Evolutionary conservation across 1,140 invertebrate species (phyloP), one percentile per base, ranked within the genome.

Genomic region (Ectropis grisescens): DNA sequence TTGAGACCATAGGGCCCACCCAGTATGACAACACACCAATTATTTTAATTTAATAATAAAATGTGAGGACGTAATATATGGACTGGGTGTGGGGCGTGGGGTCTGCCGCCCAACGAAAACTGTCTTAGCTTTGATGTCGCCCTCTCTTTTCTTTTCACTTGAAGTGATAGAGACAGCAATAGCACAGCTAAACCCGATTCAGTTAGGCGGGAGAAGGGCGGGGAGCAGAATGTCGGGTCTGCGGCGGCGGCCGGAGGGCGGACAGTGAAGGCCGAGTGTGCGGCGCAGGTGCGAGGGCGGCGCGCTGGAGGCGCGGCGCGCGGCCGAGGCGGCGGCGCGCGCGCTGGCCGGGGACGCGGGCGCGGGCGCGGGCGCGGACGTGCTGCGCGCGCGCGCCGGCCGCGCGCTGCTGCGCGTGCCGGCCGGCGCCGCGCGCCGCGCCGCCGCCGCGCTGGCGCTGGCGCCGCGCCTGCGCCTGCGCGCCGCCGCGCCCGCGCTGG

Each of bases 201-300:
- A n/a, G n/a, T n/a, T n/a, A n/a, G n/a, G n/a, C n/a, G n/a, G n/a
- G n/a, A n/a, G n/a, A n/a, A n/a, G n/a, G n/a, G n/a, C n/a, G 54
- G 41, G 6, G 42, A 48, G 24, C 16, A 15, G 6, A 43, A 49
- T 10, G 47, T 46, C 0, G 41, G 6, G 25, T 25, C 8, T 8
- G 38, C 14, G 2, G 29, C 11, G 14, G 42, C 16, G 10, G 41
- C 33, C 13, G 60, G 55, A 3, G 30, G 51, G 11, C 16, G 6
- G n/a, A n/a, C n/a, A n/a, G 15, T 58, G 26, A 26, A 22, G 27
- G 46, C 48, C 47, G 3, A 9, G 0, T 41, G 39, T n/a, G n/a
- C n/a, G n/a, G 34, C 25, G 31, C 14, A 30, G 13, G 13, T 27
- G 36, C 7, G 27, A 23, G 14, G 47, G 47, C 36, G 37, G 39